A percentile compares a stretch with the other conserved stretches of the same genome.
These are phyloP conservation scores for Epizoanthus illoricatus DNA, from an alignment of 92 coral and sea anemone genomes.

Conservation along the genomic window DNA sequence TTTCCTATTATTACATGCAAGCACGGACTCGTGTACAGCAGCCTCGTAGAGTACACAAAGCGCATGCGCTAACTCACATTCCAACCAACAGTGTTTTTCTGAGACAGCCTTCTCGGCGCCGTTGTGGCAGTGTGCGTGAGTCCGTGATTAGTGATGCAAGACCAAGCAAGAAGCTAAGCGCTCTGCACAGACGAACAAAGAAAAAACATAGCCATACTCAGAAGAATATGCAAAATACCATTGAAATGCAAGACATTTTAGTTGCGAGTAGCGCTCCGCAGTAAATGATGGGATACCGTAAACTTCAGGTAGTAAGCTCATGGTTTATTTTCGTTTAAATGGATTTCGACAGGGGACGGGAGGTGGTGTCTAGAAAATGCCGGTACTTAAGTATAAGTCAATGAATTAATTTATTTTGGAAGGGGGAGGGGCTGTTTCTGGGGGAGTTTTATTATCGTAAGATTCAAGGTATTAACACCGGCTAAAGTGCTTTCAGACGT, in stretches of 20 bases:
- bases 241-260: background rate
- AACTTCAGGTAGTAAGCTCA: too few relatives aligned
- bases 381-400: too few relatives aligned
- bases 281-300: too few relatives aligned
- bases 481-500: too few relatives aligned
- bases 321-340: too few relatives aligned
- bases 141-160: background rate
- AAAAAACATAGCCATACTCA: constrained; percentile 9
- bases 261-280: background rate
- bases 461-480: too few relatives aligned
- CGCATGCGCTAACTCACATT: constrained; percentile 42
- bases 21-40: constrained; percentile 97
- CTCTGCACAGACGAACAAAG: background rate
- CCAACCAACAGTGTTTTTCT: constrained; percentile 32
- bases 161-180: constrained; percentile 1
- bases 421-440: too few relatives aligned
- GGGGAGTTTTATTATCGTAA: too few relatives aligned
- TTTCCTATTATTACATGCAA: constrained; percentile 87
- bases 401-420: too few relatives aligned
- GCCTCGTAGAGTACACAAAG: constrained; percentile 56
- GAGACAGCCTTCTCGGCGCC: constrained; percentile 27
- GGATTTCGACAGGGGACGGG: too few relatives aligned
- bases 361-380: too few relatives aligned
- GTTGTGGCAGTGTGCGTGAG: constrained; percentile 7
- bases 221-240: background rate